Percentiles rank a stretch among this genome's conserved stretches.
phyloP scores from a whole-genome alignment of 2,888 invertebrate species.

The Rugalucina vietnamica region DNA sequence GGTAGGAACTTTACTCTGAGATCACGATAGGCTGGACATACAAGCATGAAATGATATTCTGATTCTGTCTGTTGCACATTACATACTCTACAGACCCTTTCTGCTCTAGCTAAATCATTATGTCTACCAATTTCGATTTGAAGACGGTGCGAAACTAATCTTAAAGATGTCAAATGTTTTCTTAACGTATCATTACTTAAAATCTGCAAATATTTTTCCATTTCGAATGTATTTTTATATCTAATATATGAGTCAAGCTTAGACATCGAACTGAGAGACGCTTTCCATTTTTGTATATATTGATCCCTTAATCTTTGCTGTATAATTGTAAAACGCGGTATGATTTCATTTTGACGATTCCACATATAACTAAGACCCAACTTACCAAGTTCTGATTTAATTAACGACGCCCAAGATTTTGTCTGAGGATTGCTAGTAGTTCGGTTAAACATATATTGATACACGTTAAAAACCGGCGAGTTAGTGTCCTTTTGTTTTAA shows the following conservation, averaged over 20 bases:
- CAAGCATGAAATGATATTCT: no score
- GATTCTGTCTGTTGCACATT: background rate
- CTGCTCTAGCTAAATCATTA: background rate
- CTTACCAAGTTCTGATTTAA: background rate
- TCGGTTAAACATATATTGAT: background rate
- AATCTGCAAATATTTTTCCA: background rate
- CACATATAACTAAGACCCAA: background rate
- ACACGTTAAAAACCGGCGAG: background rate
- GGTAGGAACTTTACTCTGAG: no score
- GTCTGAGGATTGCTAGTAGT: background rate
- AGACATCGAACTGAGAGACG: no score
- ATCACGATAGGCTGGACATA: no score
- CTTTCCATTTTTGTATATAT: background rate
- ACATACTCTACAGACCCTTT: background rate
- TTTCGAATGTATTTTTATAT: background rate
- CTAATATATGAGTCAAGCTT: background rate
- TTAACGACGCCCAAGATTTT: background rate
- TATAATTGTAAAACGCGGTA: background rate
- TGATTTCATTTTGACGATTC: background rate
- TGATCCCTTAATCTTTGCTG: background rate
- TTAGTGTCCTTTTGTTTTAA: background rate
- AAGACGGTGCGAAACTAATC: background rate
- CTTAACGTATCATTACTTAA: background rate
- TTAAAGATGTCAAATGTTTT: background rate
- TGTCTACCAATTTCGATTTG: background rate